phyloP scores from a whole-genome alignment of 2,113 vertebrate genomes.

The Spizaetus ornatus region DNA sequence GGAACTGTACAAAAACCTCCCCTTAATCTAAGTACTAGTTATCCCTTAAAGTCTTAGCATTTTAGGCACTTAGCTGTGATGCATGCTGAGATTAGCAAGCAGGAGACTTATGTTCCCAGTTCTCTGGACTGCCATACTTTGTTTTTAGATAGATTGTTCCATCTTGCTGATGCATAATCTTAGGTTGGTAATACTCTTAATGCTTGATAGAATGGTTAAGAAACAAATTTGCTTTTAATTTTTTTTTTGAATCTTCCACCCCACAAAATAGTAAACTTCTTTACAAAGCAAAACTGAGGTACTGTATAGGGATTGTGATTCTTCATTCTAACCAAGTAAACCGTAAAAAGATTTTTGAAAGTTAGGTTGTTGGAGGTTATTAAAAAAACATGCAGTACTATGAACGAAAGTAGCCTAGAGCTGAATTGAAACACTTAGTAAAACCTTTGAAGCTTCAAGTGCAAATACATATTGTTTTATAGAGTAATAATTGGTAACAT shows the following conservation, averaged over 20 bases:
- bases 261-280: background rate
- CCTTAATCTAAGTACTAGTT: background rate
- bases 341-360: background rate
- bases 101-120: background rate
- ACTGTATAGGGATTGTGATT: background rate
- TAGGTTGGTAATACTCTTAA: background rate
- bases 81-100: background rate
- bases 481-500: background rate
- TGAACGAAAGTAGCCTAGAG: background rate
- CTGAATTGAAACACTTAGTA: background rate
- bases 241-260: background rate
- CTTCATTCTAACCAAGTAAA: background rate
- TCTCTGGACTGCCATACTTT: background rate
- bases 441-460: background rate
- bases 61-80: background rate
- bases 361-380: background rate
- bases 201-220: background rate
- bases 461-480: background rate
- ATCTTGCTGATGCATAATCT: background rate
- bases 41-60: background rate
- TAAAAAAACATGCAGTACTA: background rate
- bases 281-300: background rate
- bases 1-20: background rate
- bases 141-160: background rate
- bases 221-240: background rate